Percentiles rank a stretch among this genome's conserved stretches.
phyloP scores from a whole-genome alignment of 2,113 vertebrate genomes.

The Pedetes capensis region DNA sequence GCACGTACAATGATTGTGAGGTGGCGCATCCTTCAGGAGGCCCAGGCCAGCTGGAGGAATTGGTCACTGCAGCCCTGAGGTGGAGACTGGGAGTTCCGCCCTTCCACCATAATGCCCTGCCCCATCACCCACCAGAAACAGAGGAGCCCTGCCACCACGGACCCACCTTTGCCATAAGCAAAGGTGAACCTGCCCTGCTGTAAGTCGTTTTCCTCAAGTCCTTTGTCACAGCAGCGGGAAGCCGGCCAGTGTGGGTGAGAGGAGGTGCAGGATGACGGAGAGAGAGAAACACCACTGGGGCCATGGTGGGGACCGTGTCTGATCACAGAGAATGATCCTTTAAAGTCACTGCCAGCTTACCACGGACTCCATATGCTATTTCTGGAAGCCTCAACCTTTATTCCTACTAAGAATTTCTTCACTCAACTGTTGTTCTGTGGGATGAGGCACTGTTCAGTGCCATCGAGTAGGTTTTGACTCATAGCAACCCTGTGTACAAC shows the following conservation, averaged over 20 bases:
- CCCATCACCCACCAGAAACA: neutral
- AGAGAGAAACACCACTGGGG: neutral
- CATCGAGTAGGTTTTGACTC: no score
- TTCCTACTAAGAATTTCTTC: conserved; percentile 5
- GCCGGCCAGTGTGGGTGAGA: neutral
- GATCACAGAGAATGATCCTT: neutral
- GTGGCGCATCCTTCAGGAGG: neutral
- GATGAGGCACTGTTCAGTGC: no score
- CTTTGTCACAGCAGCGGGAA: neutral
- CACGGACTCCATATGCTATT: neutral
- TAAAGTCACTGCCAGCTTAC: neutral
- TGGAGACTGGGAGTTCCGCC: neutral
- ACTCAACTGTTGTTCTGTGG: neutral
- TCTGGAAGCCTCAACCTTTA: neutral
- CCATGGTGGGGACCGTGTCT: no score
- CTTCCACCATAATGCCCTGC: neutral
- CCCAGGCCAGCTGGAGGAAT: neutral
- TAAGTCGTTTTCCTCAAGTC: neutral
- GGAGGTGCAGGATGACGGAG: no score
- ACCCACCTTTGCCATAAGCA: neutral
- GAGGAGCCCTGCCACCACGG: neutral
- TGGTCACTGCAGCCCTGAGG: neutral
- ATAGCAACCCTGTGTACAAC: no score
- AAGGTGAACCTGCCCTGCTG: neutral
- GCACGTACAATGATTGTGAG: neutral